A percentile compares a stretch with the other conserved stretches of the same genome.
These are phyloP conservation scores for Keiferia lycopersicella DNA, from an alignment of 2,888 invertebrate genomes.

Conservation along the genomic window DNA sequence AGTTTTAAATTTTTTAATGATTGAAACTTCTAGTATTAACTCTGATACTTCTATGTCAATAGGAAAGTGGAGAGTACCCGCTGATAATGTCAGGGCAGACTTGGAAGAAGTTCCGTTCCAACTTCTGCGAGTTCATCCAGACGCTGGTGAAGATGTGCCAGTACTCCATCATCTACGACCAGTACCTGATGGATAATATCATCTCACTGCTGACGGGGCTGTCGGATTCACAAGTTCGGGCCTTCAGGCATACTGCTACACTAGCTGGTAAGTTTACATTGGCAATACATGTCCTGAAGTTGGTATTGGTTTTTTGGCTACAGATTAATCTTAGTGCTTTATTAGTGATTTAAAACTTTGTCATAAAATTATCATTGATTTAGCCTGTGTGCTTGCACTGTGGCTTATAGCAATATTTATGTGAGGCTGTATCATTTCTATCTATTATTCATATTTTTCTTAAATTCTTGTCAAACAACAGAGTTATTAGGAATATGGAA, in stretches of 20 bases:
- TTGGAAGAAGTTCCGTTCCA: constrained; percentile 97
- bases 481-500: no score
- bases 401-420: no score
- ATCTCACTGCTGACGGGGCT: constrained; percentile 98
- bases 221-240: constrained; percentile 98
- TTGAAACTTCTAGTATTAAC: no score
- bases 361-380: no score
- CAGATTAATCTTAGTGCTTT: no score
- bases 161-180: constrained; percentile 99
- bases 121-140: constrained; percentile 98
- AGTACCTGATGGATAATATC: constrained; percentile 99
- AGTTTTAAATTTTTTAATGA: no score
- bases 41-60: constrained; percentile 31
- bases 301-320: no score
- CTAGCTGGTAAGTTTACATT: constrained; percentile 84
- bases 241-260: constrained; percentile 96
- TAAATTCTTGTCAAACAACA: no score
- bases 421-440: no score
- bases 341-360: no score
- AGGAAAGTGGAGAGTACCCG: constrained; percentile 99
- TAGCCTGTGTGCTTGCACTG: no score
- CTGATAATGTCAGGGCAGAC: constrained; percentile 97
- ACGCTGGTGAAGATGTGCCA: constrained; percentile 98
- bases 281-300: neutral
- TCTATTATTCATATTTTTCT: no score